phyloP scores from a whole-genome alignment of 2,113 vertebrate species.

The Poeciliopsis retropinna region DNA sequence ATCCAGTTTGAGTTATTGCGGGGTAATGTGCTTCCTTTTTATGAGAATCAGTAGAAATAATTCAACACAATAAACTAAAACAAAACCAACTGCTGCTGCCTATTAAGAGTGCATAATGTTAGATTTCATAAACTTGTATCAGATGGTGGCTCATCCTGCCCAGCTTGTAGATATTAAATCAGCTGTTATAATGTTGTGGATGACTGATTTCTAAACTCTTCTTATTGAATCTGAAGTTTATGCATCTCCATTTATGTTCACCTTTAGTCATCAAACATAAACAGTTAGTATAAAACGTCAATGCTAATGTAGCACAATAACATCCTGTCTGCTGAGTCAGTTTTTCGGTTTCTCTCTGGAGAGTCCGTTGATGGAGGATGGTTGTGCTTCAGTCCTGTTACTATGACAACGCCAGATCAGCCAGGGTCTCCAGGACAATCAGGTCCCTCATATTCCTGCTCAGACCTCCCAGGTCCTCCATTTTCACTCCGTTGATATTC shows the following conservation, averaged over 20 bases:
- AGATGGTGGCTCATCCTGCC: conserved; percentile 54
- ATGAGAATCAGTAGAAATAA: conserved; percentile 48
- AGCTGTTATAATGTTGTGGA: conserved; percentile 55
- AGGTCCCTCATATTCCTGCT: conserved; percentile 1
- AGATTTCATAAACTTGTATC: conserved; percentile 52
- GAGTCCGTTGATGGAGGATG: conserved; percentile 22
- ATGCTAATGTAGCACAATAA: conserved; percentile 86
- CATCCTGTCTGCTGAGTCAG: conserved; percentile 47
- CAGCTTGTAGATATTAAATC: conserved; percentile 74
- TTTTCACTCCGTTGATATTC: background rate
- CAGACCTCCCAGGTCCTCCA: conserved; percentile 4
- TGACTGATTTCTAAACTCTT: conserved; percentile 56
- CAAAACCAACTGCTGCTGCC: conserved; percentile 41
- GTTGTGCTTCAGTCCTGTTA: conserved; percentile 3
- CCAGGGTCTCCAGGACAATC: conserved; percentile 26
- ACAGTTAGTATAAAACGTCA: conserved; percentile 55
- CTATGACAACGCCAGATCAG: conserved; percentile 24
- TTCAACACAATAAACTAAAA: conserved; percentile 38
- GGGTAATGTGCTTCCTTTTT: conserved; percentile 43
- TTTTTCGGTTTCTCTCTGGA: conserved; percentile 19
- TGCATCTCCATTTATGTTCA: conserved; percentile 27
- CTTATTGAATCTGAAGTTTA: conserved; percentile 40
- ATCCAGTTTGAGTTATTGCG: conserved; percentile 58
- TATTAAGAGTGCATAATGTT: conserved; percentile 83
- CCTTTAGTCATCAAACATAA: conserved; percentile 24